Evolutionary conservation across 2,797 vertebrate genomes (phyloP), one percentile per base, ranked within the genome.

Genomic region (Bovichtus diacanthus): DNA sequence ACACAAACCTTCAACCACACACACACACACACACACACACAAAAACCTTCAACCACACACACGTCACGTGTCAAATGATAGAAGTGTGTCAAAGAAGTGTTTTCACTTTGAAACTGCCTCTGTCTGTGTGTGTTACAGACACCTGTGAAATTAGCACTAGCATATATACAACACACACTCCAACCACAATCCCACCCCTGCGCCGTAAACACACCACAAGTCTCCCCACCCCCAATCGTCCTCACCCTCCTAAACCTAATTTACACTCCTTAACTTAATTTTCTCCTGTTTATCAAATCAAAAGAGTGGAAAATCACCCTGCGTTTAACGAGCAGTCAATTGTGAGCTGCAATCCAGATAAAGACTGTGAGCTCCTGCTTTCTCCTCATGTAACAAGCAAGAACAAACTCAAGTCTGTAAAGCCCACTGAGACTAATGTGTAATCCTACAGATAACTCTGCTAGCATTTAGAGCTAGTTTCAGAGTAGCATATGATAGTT

Each of bases 231-330:
- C 70, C 54, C 31, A n/a, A 18, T 10, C 9, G 0, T 12, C 51
- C 38, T n/a, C 58, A 15, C 49, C 11, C 49, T 38, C 66, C 53
- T 68, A 58, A 66, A 70, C 47, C 61, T 41, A 16, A 65, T 71
- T 55, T 61, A 61, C 9, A 53, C 60, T 65, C 53, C 58, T 59
- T 75, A 76, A 81, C 84, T 87, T 73, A 13, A 81, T 88, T 88
- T 76, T 73, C 63, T 67, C 71, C 78, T 65, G 67, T 82, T 90
- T 82, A 85, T 84, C 76, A 71, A 87, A 83, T 90, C 70, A 88
- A 53, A 75, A 31, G 56, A 44, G 76, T 66, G 66, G 78, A 84
- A 76, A 81, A 88, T 83, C 80, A 64, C 51, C 66, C 29, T 0
- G 66, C 50, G 41, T 69, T 71, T 74, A 88, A 84, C 5, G 5